These are phyloP conservation scores for Caranx ignobilis DNA, from an alignment of 2,113 vertebrate genomes.

Conservation along the genomic window DNA sequence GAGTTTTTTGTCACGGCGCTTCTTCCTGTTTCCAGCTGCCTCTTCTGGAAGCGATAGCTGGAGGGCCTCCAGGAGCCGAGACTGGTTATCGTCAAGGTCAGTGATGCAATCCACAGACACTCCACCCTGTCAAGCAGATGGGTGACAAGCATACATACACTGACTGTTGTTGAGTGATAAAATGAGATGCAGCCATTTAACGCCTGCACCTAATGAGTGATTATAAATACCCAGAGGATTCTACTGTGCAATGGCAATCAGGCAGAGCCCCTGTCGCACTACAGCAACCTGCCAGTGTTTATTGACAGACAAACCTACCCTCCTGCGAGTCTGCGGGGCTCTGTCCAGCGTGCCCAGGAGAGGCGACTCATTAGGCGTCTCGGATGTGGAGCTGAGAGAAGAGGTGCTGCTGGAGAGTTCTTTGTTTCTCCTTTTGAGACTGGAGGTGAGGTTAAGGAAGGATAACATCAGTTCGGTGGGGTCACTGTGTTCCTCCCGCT, in stretches of 20 bases:
- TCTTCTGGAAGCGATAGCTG: slow-evolving; percentile 96
- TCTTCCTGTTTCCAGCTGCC: slow-evolving; percentile 91
- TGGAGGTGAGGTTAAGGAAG: slow-evolving; percentile 90
- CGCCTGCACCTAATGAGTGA: background rate
- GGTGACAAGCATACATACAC: slow-evolving; percentile 21
- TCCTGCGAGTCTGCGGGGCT: slow-evolving; percentile 87
- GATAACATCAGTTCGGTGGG: slow-evolving; percentile 90
- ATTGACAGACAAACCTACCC: slow-evolving; percentile 84
- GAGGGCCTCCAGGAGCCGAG: slow-evolving; percentile 94
- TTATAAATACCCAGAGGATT: slow-evolving; percentile 27
- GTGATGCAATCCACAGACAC: slow-evolving; percentile 99
- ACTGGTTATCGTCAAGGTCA: slow-evolving; percentile 97
- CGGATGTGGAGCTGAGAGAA: slow-evolving; percentile 97
- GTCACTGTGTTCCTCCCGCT: slow-evolving; percentile 90
- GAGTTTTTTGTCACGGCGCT: slow-evolving; percentile 92
- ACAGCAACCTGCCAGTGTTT: background rate
- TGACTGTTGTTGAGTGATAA: background rate
- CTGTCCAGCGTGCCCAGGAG: slow-evolving; percentile 88
- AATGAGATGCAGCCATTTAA: background rate
- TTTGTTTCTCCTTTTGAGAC: slow-evolving; percentile 89
- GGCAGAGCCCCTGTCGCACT: slow-evolving; percentile 17
- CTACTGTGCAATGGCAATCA: slow-evolving; percentile 18
- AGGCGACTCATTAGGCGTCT: slow-evolving; percentile 92
- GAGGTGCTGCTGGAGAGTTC: slow-evolving; percentile 99
- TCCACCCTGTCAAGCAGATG: slow-evolving; percentile 87